Evolutionary conservation across 1,140 invertebrate genomes (phyloP).

Genomic region (Chrysomallon squamiferum): DNA sequence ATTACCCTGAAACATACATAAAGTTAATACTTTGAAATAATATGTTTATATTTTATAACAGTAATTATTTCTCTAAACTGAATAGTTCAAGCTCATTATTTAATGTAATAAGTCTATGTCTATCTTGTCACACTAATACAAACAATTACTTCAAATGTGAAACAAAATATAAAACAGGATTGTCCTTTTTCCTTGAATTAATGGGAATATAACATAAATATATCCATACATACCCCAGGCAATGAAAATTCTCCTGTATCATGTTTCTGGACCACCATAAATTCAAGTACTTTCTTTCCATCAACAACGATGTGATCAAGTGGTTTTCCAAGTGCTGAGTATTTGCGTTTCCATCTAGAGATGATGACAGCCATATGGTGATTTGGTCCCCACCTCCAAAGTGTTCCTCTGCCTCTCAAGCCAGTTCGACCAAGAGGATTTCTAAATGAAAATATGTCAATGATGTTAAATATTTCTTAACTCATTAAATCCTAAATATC

Average conservation of each 20-base stretch:
- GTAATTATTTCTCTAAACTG: too few species aligned
- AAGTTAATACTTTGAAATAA: too few species aligned
- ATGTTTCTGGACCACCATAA: slow-evolving; percentile 84
- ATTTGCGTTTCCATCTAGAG: slow-evolving; percentile 55
- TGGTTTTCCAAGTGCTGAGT: slow-evolving; percentile 13
- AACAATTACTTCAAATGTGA: too few species aligned
- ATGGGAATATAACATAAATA: neutral
- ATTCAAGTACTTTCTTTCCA: slow-evolving; percentile 78
- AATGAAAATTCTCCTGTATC: slow-evolving; percentile 87
- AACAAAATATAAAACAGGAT: too few species aligned
- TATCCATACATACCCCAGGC: slow-evolving; percentile 68
- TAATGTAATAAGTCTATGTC: too few species aligned
- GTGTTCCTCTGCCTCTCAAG: slow-evolving; percentile 60
- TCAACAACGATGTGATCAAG: slow-evolving; percentile 32
- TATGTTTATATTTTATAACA: too few species aligned
- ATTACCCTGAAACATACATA: slow-evolving; percentile 37
- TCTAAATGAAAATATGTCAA: too few species aligned
- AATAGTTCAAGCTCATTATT: too few species aligned
- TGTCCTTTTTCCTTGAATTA: too few species aligned
- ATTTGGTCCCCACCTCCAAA: slow-evolving; percentile 66
- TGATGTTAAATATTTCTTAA: neutral
- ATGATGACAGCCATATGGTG: slow-evolving; percentile 63
- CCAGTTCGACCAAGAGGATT: slow-evolving; percentile 66
- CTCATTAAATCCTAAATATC: neutral
- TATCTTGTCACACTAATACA: too few species aligned